phyloP scores from a whole-genome alignment of 1,140 invertebrate genomes.

The Drosophila subobscura region DNA sequence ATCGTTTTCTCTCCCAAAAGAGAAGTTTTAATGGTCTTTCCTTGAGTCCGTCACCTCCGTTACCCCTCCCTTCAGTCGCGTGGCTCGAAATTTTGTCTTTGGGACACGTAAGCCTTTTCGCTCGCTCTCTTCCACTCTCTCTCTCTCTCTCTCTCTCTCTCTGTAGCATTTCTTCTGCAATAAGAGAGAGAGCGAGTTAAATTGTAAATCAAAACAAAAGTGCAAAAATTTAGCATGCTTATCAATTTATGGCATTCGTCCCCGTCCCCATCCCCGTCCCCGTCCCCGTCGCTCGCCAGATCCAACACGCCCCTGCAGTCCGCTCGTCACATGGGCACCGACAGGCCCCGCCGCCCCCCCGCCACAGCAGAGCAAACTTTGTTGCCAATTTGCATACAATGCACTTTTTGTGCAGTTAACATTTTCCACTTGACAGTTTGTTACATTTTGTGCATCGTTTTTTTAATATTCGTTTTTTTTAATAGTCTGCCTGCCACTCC shows the following conservation, averaged over 20 bases:
- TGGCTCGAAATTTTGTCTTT: constrained; percentile 19
- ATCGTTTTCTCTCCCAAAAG: neutral
- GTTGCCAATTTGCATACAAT: constrained; percentile 73
- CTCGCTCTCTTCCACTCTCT: too few species aligned
- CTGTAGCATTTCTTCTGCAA: constrained; percentile 8
- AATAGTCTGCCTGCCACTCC: neutral
- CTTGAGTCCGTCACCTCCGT: too few species aligned
- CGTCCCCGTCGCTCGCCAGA: too few species aligned
- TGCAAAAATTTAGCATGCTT: constrained; percentile 48
- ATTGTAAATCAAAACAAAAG: constrained; percentile 8
- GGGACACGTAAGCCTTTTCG: constrained; percentile 44
- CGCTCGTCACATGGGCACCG: neutral
- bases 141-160: neutral
- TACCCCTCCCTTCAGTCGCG: too few species aligned
- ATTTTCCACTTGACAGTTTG: constrained; percentile 14
- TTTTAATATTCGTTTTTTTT: constrained; percentile 31
- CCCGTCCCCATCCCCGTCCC: neutral
- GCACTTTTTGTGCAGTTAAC: constrained; percentile 46
- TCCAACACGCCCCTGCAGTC: constrained; percentile 7
- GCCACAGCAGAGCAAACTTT: constrained; percentile 46
- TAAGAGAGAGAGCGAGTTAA: neutral
- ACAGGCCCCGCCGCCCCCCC: neutral
- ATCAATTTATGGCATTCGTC: constrained; percentile 52
- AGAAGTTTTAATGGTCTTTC: constrained; percentile 43
- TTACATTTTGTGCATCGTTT: constrained; percentile 12